These are phyloP conservation scores for Phylloscopus trochiloides DNA, from an alignment of 2,113 vertebrate species.

Conservation along the genomic window DNA sequence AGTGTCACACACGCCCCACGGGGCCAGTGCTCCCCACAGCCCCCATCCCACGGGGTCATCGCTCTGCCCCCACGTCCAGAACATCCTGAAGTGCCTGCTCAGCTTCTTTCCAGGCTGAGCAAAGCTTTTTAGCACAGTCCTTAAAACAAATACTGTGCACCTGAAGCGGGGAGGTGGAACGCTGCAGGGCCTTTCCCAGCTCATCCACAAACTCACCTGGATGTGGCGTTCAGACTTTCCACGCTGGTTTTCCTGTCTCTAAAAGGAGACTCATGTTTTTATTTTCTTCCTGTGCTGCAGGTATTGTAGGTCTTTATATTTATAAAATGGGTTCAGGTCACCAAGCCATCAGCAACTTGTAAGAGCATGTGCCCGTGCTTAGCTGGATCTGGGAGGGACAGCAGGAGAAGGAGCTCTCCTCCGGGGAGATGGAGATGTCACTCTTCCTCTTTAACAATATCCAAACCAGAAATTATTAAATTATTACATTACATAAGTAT, in stretches of 20 bases:
- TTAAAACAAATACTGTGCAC: neutral
- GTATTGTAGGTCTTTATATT: neutral
- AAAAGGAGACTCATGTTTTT: neutral
- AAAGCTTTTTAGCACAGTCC: neutral
- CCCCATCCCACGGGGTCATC: neutral
- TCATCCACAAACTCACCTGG: neutral
- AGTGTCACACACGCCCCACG: neutral
- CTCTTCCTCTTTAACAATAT: neutral
- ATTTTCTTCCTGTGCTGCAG: neutral
- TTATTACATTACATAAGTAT: accelerated
- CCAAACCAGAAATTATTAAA: neutral
- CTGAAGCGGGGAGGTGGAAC: neutral
- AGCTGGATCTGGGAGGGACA: neutral
- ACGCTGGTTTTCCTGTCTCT: neutral
- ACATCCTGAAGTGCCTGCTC: neutral
- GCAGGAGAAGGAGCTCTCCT: neutral
- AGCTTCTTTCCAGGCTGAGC: neutral
- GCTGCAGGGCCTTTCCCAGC: neutral
- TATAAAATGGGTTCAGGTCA: neutral
- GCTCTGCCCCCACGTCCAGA: neutral
- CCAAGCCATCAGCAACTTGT: neutral
- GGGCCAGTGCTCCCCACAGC: neutral
- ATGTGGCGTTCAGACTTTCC: neutral
- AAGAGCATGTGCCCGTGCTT: neutral
- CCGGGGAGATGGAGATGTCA: neutral